Conservation (phyloP, 1,140 invertebrate species). For the Plectus sambesii region DNA sequence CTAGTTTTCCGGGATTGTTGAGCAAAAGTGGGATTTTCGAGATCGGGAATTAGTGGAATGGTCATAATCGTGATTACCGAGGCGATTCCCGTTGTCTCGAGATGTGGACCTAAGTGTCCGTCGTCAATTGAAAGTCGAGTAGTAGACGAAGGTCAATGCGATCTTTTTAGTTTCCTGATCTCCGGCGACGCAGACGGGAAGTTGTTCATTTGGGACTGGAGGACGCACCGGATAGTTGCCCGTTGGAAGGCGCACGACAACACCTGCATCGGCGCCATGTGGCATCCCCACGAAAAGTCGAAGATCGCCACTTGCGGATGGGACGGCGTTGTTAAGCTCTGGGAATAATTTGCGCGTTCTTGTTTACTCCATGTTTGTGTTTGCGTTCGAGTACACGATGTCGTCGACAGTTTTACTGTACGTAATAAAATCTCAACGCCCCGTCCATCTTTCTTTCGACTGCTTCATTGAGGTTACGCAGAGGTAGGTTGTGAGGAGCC, state of each 20-base stretch:
- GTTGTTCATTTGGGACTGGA: constrained; percentile 98
- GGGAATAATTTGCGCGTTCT: constrained; percentile 61
- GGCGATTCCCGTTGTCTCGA: background rate
- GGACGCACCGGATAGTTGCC: constrained; percentile 68
- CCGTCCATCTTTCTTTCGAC: constrained; percentile 8
- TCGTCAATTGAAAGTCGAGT: background rate
- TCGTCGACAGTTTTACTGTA: constrained; percentile 12
- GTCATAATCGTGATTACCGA: background rate
- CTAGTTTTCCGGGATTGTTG: no score
- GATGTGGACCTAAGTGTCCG: background rate
- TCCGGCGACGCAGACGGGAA: constrained; percentile 99
- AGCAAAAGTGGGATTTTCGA: no score
- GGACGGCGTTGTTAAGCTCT: constrained; percentile 96
- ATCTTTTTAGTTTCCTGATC: constrained; percentile 70
- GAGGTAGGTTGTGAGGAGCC: background rate
- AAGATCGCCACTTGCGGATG: constrained; percentile 90
- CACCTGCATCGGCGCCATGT: constrained; percentile 81
- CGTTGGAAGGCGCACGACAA: constrained; percentile 98
- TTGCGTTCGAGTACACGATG: constrained; percentile 8
- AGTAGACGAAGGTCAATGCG: constrained; percentile 2
- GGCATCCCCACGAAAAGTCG: constrained; percentile 98
- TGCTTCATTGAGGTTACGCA: constrained; percentile 5
- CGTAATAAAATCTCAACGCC: background rate
- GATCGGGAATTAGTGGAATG: no score
- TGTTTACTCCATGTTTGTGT: constrained; percentile 5